phyloP scores from a whole-genome alignment of 2,888 invertebrate genomes.

The Xestia ashworthii region DNA sequence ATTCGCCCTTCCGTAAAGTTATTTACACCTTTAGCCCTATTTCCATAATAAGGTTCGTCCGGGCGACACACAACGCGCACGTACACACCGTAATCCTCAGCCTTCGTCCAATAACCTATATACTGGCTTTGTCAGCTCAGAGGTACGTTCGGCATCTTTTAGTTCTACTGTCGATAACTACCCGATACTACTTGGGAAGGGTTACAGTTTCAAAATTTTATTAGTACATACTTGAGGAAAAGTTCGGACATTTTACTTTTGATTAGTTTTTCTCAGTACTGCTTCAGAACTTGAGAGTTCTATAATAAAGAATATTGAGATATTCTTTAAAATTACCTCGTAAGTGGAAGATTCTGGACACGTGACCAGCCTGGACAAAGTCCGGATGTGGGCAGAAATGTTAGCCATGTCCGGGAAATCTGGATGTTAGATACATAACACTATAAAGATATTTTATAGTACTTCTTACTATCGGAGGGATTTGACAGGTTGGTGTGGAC shows the following conservation, averaged over 20 bases:
- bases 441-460: neutral
- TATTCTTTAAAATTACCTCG: too few species aligned
- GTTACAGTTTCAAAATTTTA: neutral
- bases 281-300: too few species aligned
- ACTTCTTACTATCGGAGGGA: too few species aligned
- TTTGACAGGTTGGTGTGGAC: neutral
- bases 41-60: slow-evolving; percentile 17
- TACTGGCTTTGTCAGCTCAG: neutral
- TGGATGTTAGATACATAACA: neutral
- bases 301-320: too few species aligned
- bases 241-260: neutral
- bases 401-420: neutral
- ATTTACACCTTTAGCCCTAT: slow-evolving; percentile 1
- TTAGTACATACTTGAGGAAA: neutral
- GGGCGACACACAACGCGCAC: neutral
- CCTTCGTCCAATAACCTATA: slow-evolving; percentile 9
- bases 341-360: neutral
- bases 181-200: neutral
- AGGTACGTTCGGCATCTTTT: neutral
- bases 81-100: neutral
- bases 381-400: neutral
- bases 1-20: neutral
- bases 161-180: neutral
- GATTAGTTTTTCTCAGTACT: neutral
- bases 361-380: neutral